A percentile compares a stretch with the other conserved stretches of the same genome.
These are phyloP conservation scores for Lasioglossum villosulum DNA, from an alignment of 2,888 invertebrate species.

Conservation along the genomic window DNA sequence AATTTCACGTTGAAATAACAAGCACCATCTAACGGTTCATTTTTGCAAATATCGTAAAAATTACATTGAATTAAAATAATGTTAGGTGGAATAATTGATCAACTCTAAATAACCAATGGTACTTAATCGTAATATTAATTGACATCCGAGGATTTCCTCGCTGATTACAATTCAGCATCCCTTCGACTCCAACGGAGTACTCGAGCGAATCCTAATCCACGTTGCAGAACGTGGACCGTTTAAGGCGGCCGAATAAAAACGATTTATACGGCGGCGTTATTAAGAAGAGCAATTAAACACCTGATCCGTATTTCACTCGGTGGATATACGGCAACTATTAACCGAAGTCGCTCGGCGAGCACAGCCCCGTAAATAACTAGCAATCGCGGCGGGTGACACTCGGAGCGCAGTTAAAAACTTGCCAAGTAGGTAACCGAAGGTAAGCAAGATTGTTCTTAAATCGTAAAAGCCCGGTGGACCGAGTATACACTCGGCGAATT, in stretches of 20 bases:
- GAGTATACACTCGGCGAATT: slow-evolving; percentile 49
- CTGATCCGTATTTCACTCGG: neutral
- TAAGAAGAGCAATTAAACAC: slow-evolving; percentile 5
- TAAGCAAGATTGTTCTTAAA: slow-evolving; percentile 31
- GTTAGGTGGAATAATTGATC: too few relatives aligned
- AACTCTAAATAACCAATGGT: too few relatives aligned
- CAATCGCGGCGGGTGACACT: neutral
- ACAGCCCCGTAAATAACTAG: slow-evolving; percentile 9
- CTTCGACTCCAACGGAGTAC: neutral
- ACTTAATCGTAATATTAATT: too few relatives aligned
- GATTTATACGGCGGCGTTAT: neutral
- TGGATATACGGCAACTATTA: neutral
- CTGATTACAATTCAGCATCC: neutral
- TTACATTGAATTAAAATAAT: too few relatives aligned
- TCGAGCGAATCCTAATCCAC: neutral
- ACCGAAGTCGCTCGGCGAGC: slow-evolving; percentile 3
- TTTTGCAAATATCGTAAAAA: too few relatives aligned
- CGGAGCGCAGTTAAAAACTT: slow-evolving; percentile 11
- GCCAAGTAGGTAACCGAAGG: slow-evolving; percentile 15
- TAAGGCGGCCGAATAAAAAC: neutral
- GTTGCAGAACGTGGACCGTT: neutral
- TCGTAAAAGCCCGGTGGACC: slow-evolving; percentile 33
- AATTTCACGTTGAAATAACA: too few relatives aligned
- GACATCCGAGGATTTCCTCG: too few relatives aligned
- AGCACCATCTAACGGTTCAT: too few relatives aligned